These are phyloP conservation scores for Ladona fulva DNA, from an alignment of 1,140 invertebrate genomes.

Conservation along the genomic window DNA sequence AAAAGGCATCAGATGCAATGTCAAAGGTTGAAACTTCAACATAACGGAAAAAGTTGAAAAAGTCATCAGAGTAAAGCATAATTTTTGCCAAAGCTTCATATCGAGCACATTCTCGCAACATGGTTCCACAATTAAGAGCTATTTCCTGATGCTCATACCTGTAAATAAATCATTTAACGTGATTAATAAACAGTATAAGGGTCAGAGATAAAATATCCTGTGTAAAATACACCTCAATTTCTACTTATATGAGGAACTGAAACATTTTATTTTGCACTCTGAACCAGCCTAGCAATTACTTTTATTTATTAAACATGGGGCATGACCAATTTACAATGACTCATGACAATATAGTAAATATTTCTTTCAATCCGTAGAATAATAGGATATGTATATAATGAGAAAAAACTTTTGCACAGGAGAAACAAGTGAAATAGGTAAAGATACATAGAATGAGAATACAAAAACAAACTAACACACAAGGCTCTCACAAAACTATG, in stretches of 20 bases:
- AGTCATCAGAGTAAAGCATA: slow-evolving; percentile 93
- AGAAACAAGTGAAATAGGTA: too few relatives aligned
- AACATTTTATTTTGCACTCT: too few relatives aligned
- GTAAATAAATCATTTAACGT: slow-evolving; percentile 18
- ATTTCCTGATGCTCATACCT: slow-evolving; percentile 99
- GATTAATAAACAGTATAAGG: slow-evolving; percentile 17
- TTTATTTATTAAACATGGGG: not conserved
- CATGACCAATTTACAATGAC: not conserved
- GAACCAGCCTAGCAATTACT: too few relatives aligned
- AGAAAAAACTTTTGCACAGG: too few relatives aligned
- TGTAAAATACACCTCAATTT: too few relatives aligned
- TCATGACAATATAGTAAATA: not conserved
- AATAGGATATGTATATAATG: too few relatives aligned
- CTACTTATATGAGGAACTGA: too few relatives aligned
- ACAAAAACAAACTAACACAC: too few relatives aligned
- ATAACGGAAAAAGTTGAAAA: slow-evolving; percentile 99
- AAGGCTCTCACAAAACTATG: too few relatives aligned
- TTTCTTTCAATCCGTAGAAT: too few relatives aligned
- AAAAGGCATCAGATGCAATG: slow-evolving; percentile 99
- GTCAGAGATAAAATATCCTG: too few relatives aligned
- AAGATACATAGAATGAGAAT: too few relatives aligned
- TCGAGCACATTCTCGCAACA: slow-evolving; percentile 95
- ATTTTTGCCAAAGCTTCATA: slow-evolving; percentile 97
- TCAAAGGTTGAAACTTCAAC: slow-evolving; percentile 99
- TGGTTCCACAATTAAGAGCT: slow-evolving; percentile 97